Conservation (phyloP, 2,113 vertebrate species). For the Poeciliopsis retropinna region DNA sequence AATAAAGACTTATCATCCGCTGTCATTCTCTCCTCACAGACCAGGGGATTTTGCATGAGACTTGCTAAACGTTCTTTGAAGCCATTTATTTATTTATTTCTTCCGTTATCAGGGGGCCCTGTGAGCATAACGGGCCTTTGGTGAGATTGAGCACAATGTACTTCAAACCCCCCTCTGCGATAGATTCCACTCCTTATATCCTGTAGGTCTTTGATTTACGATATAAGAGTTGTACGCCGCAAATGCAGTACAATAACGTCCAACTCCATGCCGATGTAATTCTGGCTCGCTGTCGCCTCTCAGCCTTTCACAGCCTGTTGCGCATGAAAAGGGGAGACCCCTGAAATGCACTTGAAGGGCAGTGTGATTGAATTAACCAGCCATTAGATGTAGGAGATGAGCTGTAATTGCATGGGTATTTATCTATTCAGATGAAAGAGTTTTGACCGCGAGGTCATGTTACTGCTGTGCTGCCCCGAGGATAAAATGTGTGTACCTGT, state of each 20-base stretch:
- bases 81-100: slow-evolving; percentile 69
- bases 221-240: slow-evolving; percentile 52
- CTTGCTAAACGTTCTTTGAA: slow-evolving; percentile 54
- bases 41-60: slow-evolving; percentile 57
- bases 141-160: slow-evolving; percentile 55
- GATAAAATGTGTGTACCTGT: slow-evolving; percentile 2
- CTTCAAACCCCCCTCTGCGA: slow-evolving; percentile 56
- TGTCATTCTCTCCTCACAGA: slow-evolving; percentile 60
- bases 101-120: slow-evolving; percentile 56
- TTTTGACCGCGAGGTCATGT: slow-evolving; percentile 53
- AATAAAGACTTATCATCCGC: slow-evolving; percentile 67
- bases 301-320: slow-evolving; percentile 37
- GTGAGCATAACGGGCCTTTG: slow-evolving; percentile 55
- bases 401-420: slow-evolving; percentile 65
- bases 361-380: slow-evolving; percentile 68
- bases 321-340: slow-evolving; percentile 44
- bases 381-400: slow-evolving; percentile 69
- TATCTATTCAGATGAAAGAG: slow-evolving; percentile 63
- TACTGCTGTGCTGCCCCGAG: slow-evolving; percentile 10
- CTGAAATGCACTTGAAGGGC: slow-evolving; percentile 61
- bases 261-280: slow-evolving; percentile 50
- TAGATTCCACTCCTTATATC: slow-evolving; percentile 63
- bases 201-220: slow-evolving; percentile 61
- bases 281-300: slow-evolving; percentile 39
- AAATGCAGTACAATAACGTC: slow-evolving; percentile 43